Evolutionary conservation across 2,888 invertebrate species (phyloP).

Genomic region (Eristalinus sepulchralis): DNA sequence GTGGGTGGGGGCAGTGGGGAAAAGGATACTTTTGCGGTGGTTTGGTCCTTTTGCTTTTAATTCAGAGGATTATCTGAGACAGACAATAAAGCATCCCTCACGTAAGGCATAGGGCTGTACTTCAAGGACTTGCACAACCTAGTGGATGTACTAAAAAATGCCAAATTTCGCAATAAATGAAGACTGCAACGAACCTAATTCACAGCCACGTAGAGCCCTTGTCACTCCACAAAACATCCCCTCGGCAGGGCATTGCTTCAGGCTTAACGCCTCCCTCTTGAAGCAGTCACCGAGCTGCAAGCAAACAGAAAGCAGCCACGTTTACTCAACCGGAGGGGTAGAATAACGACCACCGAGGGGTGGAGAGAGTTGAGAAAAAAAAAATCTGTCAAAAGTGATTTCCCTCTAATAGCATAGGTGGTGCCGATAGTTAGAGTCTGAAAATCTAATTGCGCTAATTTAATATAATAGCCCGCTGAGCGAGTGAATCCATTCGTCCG

Average conservation of each 20-base stretch:
- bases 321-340: conserved; percentile 8
- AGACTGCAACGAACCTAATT: too few species aligned
- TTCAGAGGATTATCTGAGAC: too few species aligned
- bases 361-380: conserved; percentile 6
- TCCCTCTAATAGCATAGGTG: conserved; percentile 60
- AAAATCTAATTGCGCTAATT: conserved; percentile 69
- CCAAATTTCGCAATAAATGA: too few species aligned
- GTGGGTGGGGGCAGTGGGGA: too few species aligned
- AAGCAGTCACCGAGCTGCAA: neutral
- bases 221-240: neutral
- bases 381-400: conserved; percentile 51
- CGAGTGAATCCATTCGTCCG: conserved; percentile 41
- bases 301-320: neutral
- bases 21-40: too few species aligned
- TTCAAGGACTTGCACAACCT: too few species aligned
- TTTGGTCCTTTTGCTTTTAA: too few species aligned
- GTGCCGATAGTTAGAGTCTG: conserved; percentile 45
- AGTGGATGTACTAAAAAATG: too few species aligned
- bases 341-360: neutral
- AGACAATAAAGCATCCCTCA: too few species aligned
- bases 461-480: conserved; percentile 59
- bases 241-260: neutral
- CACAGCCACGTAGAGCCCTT: neutral
- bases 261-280: neutral
- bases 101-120: too few species aligned